Percentiles rank a stretch among this genome's conserved stretches.
phyloP scores from a whole-genome alignment of 2,113 vertebrate genomes.

The Chlamydotis undulata region DNA sequence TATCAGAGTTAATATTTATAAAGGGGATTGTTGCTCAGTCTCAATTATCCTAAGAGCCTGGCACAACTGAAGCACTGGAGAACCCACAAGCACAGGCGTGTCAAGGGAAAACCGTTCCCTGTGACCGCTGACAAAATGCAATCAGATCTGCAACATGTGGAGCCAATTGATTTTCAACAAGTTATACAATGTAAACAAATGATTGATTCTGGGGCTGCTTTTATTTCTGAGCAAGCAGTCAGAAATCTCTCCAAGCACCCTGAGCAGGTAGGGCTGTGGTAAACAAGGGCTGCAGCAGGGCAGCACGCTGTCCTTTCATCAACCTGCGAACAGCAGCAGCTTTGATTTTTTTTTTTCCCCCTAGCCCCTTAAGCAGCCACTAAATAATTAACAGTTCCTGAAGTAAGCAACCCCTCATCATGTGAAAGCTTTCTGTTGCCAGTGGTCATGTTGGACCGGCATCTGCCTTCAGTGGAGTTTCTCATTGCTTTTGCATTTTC shows the following conservation, averaged over 20 bases:
- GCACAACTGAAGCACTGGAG: conserved; percentile 40
- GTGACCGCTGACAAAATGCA: conserved; percentile 27
- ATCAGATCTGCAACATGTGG: conserved; percentile 10
- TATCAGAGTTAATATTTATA: conserved; percentile 80
- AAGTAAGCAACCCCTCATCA: neutral
- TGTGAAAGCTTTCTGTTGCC: conserved; percentile 1
- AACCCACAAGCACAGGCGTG: neutral
- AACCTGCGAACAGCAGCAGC: neutral
- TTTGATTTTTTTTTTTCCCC: neutral
- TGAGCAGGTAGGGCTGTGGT: neutral
- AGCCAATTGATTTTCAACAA: conserved; percentile 19
- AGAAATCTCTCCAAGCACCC: neutral
- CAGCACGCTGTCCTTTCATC: conserved; percentile 12
- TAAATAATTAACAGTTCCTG: conserved; percentile 47
- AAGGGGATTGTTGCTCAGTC: conserved; percentile 70
- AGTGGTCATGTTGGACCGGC: neutral
- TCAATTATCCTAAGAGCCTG: conserved; percentile 72
- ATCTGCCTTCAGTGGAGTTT: neutral
- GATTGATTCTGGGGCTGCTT: neutral
- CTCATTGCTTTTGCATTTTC: conserved; percentile 32
- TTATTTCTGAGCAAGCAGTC: conserved; percentile 4
- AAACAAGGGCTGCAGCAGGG: neutral
- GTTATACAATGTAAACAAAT: conserved; percentile 3
- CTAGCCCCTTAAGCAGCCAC: conserved; percentile 19
- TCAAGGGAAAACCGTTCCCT: conserved; percentile 14